Percentiles rank a stretch among this genome's conserved stretches.
These are phyloP conservation scores for Martes martes DNA, from an alignment of 2,113 vertebrate genomes.

Conservation along the genomic window DNA sequence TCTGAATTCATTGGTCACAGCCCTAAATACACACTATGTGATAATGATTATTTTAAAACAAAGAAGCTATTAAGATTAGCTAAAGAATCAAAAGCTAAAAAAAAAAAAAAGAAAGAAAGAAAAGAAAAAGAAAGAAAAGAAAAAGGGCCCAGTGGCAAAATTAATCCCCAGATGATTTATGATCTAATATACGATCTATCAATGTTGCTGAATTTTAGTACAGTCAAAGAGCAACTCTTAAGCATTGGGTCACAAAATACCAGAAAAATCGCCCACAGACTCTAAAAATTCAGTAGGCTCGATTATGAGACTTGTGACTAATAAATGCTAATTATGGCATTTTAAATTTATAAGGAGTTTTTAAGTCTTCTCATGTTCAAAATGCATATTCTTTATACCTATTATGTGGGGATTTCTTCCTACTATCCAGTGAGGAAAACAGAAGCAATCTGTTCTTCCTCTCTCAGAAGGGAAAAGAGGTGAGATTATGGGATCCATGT, in stretches of 20 bases:
- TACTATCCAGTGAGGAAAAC: not conserved
- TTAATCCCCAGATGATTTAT: not conserved
- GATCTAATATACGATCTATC: not conserved
- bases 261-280: not conserved
- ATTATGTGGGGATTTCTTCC: not conserved
- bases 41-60: slow-evolving; percentile 33
- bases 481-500: not conserved
- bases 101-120: not conserved
- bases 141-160: not conserved
- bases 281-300: not conserved
- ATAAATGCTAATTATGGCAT: not conserved
- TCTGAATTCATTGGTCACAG: not conserved
- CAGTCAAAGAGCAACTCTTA: not conserved
- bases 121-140: not conserved
- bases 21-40: not conserved
- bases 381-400: not conserved
- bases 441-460: not conserved
- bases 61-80: not conserved
- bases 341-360: not conserved
- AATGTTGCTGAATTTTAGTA: not conserved
- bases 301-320: not conserved
- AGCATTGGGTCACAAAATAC: not conserved
- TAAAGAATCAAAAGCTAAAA: not conserved
- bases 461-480: not conserved
- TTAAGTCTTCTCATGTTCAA: not conserved